Evolutionary conservation across 2,797 vertebrate genomes (phyloP).

Genomic region (Acanthiza pusilla): DNA sequence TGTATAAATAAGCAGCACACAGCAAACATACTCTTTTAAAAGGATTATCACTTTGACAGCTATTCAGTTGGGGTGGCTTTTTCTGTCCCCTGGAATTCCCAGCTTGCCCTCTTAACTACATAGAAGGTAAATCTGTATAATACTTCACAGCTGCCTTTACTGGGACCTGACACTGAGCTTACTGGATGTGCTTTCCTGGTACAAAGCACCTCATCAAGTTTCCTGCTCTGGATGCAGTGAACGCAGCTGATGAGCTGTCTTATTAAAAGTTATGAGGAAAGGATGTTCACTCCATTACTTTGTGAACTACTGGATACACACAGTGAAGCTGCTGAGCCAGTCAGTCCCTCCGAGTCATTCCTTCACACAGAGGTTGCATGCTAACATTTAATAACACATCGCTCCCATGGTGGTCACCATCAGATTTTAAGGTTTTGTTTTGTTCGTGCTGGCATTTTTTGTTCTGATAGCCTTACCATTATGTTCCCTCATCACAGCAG

Average conservation of each 20-base stretch:
- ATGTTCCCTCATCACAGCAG: background rate
- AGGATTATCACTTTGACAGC: slow-evolving; percentile 59
- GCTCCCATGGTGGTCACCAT: background rate
- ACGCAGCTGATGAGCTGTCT: slow-evolving; percentile 27
- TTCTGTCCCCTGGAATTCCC: slow-evolving; percentile 48
- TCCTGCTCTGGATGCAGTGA: slow-evolving; percentile 23
- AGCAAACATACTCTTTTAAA: slow-evolving; percentile 46
- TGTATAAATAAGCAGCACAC: slow-evolving; percentile 47
- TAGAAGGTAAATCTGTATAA: slow-evolving; percentile 49
- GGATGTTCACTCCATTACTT: slow-evolving; percentile 43
- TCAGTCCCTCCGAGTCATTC: background rate
- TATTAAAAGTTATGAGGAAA: slow-evolving; percentile 51
- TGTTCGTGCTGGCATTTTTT: background rate
- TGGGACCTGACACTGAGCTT: slow-evolving; percentile 40
- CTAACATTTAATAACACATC: background rate
- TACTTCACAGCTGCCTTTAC: slow-evolving; percentile 31
- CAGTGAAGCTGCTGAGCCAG: background rate
- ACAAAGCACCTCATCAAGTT: slow-evolving; percentile 42
- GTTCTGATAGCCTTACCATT: background rate
- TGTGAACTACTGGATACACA: slow-evolving; percentile 3
- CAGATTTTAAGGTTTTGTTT: background rate
- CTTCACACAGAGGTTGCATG: background rate
- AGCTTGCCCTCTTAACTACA: slow-evolving; percentile 44
- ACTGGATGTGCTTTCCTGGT: slow-evolving; percentile 21
- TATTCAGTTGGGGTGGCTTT: slow-evolving; percentile 45